phyloP scores from a whole-genome alignment of 2,888 invertebrate genomes.

The Nemotelus nigrinus region DNA sequence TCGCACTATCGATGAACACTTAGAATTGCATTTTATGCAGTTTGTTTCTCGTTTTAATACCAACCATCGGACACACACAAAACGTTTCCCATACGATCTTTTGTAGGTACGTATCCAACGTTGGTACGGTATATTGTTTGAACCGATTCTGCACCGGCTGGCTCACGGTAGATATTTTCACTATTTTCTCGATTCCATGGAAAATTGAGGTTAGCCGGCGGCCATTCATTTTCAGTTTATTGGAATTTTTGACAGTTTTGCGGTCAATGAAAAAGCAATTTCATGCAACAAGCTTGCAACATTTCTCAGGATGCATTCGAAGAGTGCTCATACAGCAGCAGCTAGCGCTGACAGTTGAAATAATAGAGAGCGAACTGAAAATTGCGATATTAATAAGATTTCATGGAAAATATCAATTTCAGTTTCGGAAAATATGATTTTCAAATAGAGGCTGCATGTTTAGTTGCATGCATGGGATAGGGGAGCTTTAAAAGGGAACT shows the following conservation, averaged over 20 bases:
- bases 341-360: no score
- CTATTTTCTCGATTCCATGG: constrained; percentile 19
- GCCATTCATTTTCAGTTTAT: constrained; percentile 48
- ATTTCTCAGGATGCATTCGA: background rate
- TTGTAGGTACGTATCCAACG: background rate
- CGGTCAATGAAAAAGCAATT: constrained; percentile 43
- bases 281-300: constrained; percentile 36
- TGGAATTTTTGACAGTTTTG: constrained; percentile 44
- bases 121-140: constrained; percentile 9
- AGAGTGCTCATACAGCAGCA: no score
- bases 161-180: background rate
- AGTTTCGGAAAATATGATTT: no score
- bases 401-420: no score
- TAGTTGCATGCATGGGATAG: no score
- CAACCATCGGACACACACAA: background rate
- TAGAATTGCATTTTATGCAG: constrained; percentile 2
- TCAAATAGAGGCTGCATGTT: no score
- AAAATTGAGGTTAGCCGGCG: constrained; percentile 49
- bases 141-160: background rate
- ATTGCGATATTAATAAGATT: no score
- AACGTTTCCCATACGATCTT: background rate
- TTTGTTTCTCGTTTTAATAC: background rate
- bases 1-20: background rate
- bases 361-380: no score
- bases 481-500: no score